Evolutionary conservation across 2,888 invertebrate species (phyloP), one percentile per base, ranked within the genome.

Genomic region (Venustoraphidia nigricollis): DNA sequence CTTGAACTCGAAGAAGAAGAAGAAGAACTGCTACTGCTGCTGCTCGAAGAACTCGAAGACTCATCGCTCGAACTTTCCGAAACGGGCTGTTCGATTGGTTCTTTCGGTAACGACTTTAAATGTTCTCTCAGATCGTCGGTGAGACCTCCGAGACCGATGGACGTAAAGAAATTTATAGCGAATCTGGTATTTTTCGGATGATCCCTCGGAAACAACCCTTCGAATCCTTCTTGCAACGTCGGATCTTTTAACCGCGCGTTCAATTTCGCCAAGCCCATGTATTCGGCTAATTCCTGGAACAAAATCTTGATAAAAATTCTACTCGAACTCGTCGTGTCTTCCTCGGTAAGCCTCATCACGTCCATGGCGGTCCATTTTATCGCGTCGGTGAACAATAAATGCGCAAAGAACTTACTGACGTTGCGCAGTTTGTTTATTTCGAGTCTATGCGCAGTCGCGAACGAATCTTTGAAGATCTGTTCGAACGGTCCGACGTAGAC

Each of bases 281-380:
- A 94, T 62, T 97, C 96, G 0, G 91, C 87, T 47, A 99, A 67
- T 65, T 98, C 97, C 76, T 90, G 90, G 64, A 97, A 97, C 37
- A 99, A 69, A 54, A 95, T 95, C 70, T 98, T 98, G 49, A 98
- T 91, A 63, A 96, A 98, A 60, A 98, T 94, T 55, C 98, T 76
- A 62, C 94, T 93, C 0, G 96, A 94, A 55, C 95, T 95, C 0
- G 95, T 95, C 0, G 98, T 97, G 56, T 97, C 96, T 51, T 96
- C 92, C 67, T 98, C 96, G 58, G 93, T 97, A 45, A 98, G 66
- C 59, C 83, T 84, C 44, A 98, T 89, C 58, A 86, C 85, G 11
- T 83, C 80, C 53, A 98, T 64, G 1, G 91, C 93, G 64, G 88
- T 86, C 98, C 98, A 98, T 44, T 90, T 83, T 46, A 98, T 95